phyloP scores from a whole-genome alignment of 2,888 invertebrate species.

The Aphodius granarius region DNA sequence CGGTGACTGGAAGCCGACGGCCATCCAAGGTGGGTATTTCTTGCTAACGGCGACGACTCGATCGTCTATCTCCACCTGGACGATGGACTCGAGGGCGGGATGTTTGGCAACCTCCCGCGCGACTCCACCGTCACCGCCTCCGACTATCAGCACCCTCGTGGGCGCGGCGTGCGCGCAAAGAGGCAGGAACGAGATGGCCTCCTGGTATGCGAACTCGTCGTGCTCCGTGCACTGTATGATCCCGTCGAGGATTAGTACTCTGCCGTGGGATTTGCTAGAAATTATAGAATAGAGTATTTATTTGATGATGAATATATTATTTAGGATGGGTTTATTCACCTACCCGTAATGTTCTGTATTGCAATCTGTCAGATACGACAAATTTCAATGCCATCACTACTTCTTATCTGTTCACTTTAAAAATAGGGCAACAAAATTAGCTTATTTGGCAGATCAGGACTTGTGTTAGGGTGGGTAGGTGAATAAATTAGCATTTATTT shows the following conservation, averaged over 20 bases:
- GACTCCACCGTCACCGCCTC: slow-evolving; percentile 98
- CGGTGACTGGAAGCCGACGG: slow-evolving; percentile 78
- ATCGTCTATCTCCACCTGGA: slow-evolving; percentile 91
- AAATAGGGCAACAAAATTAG: no score
- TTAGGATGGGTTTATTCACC: no score
- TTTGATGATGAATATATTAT: no score
- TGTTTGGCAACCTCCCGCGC: slow-evolving; percentile 95
- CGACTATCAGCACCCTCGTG: slow-evolving; percentile 89
- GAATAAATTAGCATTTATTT: no score
- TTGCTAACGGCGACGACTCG: slow-evolving; percentile 90
- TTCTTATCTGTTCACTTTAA: no score
- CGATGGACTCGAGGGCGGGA: slow-evolving; percentile 79
- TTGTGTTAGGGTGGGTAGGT: no score
- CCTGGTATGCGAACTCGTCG: slow-evolving; percentile 98
- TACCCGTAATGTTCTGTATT: no score
- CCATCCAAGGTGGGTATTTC: slow-evolving; percentile 88
- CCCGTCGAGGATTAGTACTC: slow-evolving; percentile 87
- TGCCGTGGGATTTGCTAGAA: slow-evolving; percentile 74
- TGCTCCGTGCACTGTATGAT: slow-evolving; percentile 95
- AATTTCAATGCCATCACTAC: no score
- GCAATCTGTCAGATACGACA: no score
- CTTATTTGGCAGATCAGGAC: no score
- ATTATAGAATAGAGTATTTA: not conserved
- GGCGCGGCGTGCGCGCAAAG: slow-evolving; percentile 90
- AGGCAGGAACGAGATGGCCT: slow-evolving; percentile 96